Evolutionary conservation across 2,888 invertebrate species (phyloP).

Genomic region (Mythimna ferrago): DNA sequence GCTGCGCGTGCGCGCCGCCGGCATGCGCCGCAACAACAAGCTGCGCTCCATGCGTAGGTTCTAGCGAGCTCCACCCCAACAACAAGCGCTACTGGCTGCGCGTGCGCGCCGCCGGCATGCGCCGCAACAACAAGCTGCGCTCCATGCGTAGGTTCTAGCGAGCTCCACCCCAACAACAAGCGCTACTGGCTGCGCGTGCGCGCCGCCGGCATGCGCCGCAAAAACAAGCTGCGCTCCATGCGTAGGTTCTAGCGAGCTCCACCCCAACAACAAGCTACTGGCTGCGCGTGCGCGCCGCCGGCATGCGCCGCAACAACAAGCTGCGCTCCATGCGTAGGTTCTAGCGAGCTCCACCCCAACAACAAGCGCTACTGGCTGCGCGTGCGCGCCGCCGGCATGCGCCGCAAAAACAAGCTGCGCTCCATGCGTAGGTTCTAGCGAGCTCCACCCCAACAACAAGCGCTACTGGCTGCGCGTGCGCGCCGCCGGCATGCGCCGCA

Average conservation of each 20-base stretch:
- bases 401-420: constrained; percentile 91
- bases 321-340: constrained; percentile 91
- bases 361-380: constrained; percentile 96
- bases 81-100: too few species aligned
- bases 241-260: constrained; percentile 86
- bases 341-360: constrained; percentile 94
- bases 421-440: constrained; percentile 92
- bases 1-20: constrained; percentile 91
- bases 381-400: constrained; percentile 90
- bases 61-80: constrained; percentile 68
- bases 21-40: constrained; percentile 92
- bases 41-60: constrained; percentile 91
- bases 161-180: too few species aligned
- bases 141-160: too few species aligned
- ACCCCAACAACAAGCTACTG: constrained; percentile 96
- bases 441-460: constrained; percentile 94
- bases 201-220: too few species aligned
- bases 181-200: too few species aligned
- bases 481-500: constrained; percentile 88
- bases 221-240: too few species aligned
- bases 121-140: too few species aligned
- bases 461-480: constrained; percentile 95
- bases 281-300: constrained; percentile 93
- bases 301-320: constrained; percentile 92
- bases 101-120: neutral